These are phyloP conservation scores for Rotaria macrura DNA, from an alignment of 2,888 invertebrate genomes.

Conservation along the genomic window DNA sequence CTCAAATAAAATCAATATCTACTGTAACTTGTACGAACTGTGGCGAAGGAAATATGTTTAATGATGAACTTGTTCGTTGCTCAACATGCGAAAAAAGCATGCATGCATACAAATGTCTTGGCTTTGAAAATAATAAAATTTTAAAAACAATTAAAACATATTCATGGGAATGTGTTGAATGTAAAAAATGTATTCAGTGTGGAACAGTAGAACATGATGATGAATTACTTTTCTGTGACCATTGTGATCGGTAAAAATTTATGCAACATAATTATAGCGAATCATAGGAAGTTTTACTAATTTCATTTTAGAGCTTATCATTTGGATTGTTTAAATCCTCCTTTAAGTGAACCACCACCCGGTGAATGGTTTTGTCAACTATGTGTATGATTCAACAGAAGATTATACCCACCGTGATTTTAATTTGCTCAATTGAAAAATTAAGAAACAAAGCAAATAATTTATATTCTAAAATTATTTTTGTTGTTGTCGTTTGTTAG, in stretches of 20 bases:
- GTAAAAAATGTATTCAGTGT: neutral
- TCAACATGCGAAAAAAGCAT: neutral
- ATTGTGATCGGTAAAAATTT: neutral
- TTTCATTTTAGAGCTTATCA: neutral
- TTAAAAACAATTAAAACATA: neutral
- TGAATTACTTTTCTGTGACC: neutral
- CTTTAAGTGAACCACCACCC: neutral
- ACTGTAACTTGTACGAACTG: neutral
- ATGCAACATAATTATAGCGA: no score
- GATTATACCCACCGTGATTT: neutral
- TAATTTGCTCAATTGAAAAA: neutral
- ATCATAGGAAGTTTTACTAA: neutral
- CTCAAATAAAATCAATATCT: neutral
- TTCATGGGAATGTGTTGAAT: constrained; percentile 1
- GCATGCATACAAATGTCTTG: constrained; percentile 13
- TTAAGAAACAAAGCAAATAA: neutral
- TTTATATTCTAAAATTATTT: neutral
- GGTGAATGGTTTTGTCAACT: constrained; percentile 9
- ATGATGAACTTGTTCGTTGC: neutral
- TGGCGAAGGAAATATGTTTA: neutral
- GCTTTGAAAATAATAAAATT: neutral
- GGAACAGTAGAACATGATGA: neutral
- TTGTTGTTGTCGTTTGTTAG: neutral
- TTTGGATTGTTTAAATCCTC: constrained; percentile 11
- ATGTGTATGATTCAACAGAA: neutral